phyloP scores from a whole-genome alignment of 2,113 vertebrate species.

The Pagrus major region DNA sequence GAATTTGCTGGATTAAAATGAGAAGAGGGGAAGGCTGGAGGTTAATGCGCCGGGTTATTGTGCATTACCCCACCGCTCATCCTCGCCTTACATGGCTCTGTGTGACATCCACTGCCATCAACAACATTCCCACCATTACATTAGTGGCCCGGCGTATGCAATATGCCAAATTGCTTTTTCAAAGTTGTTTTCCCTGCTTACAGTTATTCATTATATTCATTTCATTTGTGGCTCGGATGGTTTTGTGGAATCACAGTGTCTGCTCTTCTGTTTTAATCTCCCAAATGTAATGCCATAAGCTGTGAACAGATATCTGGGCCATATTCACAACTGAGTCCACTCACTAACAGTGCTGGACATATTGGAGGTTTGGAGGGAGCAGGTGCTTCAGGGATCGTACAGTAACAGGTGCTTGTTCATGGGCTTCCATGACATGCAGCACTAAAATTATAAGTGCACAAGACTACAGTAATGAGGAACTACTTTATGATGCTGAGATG shows the following conservation, averaged over 20 bases:
- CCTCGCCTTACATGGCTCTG: conserved; percentile 74
- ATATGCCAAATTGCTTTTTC: conserved; percentile 83
- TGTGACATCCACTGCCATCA: conserved; percentile 72
- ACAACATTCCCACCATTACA: conserved; percentile 75
- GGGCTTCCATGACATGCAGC: conserved; percentile 2
- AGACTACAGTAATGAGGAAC: not conserved
- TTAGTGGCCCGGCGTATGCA: conserved; percentile 74
- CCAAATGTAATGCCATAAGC: conserved; percentile 72
- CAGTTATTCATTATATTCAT: conserved; percentile 72
- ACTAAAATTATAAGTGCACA: not conserved
- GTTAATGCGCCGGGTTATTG: conserved; percentile 82
- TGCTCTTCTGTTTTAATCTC: conserved; percentile 77
- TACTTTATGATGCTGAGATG: not conserved
- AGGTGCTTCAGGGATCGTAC: conserved; percentile 54
- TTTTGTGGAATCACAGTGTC: conserved; percentile 65
- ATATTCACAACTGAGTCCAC: conserved; percentile 69
- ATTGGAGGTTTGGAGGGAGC: conserved; percentile 59
- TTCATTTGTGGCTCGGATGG: conserved; percentile 65
- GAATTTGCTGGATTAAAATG: conserved; percentile 82
- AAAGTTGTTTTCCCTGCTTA: conserved; percentile 49
- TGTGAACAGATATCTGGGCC: conserved; percentile 74
- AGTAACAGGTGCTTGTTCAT: conserved; percentile 42
- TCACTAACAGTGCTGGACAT: conserved; percentile 50
- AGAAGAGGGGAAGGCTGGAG: conserved; percentile 55
- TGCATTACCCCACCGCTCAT: conserved; percentile 80